Percentiles rank a stretch among this genome's conserved stretches.
These are phyloP conservation scores for Vollenhovia emeryi DNA, from an alignment of 1,140 invertebrate species.

Conservation along the genomic window DNA sequence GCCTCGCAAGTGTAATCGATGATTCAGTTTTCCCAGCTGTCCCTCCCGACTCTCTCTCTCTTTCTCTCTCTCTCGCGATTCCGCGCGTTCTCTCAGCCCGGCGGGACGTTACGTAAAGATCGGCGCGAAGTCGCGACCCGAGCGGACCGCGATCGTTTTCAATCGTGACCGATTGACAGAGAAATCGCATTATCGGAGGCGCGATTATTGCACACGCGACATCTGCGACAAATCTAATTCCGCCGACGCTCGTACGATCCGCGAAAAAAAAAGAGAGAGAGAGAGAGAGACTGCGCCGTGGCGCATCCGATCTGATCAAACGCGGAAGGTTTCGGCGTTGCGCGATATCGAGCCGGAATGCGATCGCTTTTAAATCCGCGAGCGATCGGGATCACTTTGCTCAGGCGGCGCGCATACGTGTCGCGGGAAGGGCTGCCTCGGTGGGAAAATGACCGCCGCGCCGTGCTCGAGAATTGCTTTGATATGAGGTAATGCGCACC, in stretches of 20 bases:
- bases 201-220: neutral
- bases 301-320: neutral
- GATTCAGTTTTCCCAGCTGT: constrained; percentile 64
- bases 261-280: neutral
- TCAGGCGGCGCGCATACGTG: neutral
- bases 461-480: constrained; percentile 74
- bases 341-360: neutral
- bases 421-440: constrained; percentile 48
- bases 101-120: constrained; percentile 63
- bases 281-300: too few species aligned
- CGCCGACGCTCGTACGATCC: neutral
- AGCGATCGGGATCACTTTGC: neutral
- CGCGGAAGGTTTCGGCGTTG: neutral
- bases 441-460: constrained; percentile 79
- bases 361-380: constrained; percentile 6
- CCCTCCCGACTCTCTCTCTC: too few species aligned
- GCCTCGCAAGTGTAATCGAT: constrained; percentile 74
- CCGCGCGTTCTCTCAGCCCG: constrained; percentile 17
- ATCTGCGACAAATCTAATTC: neutral
- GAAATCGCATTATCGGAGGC: constrained; percentile 48
- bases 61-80: constrained; percentile 18
- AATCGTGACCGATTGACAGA: constrained; percentile 40
- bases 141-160: constrained; percentile 41
- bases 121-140: neutral
- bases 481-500: constrained; percentile 78